Conservation (phyloP, 1,140 invertebrate genomes). For the Drosophila guanche region DNA sequence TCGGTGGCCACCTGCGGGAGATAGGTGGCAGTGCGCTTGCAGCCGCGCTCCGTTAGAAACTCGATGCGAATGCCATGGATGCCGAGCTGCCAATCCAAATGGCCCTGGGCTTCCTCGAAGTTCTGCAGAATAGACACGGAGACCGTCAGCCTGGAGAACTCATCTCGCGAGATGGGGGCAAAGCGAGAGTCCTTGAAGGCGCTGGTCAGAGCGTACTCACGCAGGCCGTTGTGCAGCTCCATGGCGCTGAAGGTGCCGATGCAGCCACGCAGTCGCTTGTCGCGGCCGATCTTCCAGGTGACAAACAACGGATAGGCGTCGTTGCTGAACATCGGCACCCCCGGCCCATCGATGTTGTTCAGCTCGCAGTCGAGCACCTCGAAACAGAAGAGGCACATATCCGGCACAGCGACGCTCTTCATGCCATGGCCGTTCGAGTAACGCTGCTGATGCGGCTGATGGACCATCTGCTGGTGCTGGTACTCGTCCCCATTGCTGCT, state of each 20-base stretch:
- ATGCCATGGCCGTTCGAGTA: constrained; percentile 66
- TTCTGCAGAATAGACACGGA: constrained; percentile 95
- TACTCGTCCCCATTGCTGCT: constrained; percentile 65
- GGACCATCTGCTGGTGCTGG: constrained; percentile 68
- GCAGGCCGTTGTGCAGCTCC: constrained; percentile 89
- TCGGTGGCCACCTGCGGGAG: constrained; percentile 98
- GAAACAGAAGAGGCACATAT: constrained; percentile 99
- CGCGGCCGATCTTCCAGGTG: constrained; percentile 98
- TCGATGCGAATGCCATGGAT: constrained; percentile 99
- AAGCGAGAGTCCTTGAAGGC: constrained; percentile 99
- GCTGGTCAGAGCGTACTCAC: constrained; percentile 98
- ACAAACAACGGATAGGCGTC: constrained; percentile 98
- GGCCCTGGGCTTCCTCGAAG: constrained; percentile 98
- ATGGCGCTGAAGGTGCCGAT: constrained; percentile 98
- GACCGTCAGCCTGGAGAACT: constrained; percentile 95
- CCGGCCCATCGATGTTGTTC: constrained; percentile 95
- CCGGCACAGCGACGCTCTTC: constrained; percentile 91
- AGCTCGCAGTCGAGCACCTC: constrained; percentile 97
- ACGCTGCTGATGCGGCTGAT: constrained; percentile 62
- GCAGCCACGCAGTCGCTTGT: constrained; percentile 95
- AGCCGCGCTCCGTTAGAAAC: constrained; percentile 97
- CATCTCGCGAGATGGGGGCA: constrained; percentile 96
- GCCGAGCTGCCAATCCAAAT: constrained; percentile 98
- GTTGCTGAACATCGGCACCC: constrained; percentile 95
- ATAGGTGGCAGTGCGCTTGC: constrained; percentile 98